Conservation (phyloP, 2,888 invertebrate genomes). For the Chydorus sphaericus region DNA sequence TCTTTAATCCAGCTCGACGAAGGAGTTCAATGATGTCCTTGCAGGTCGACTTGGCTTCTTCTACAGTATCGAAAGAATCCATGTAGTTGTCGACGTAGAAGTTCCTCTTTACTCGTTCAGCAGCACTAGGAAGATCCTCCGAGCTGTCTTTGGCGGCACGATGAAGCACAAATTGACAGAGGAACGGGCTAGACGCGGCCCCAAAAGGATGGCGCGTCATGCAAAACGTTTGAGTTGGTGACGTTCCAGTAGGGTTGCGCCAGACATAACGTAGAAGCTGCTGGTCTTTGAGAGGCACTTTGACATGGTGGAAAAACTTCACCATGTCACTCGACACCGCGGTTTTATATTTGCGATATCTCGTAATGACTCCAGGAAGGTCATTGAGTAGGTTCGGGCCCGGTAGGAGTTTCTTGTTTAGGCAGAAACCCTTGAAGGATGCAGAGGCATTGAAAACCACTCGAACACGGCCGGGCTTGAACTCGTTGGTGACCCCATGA, state of each 20-base stretch:
- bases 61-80: constrained; percentile 13
- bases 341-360: constrained; percentile 13
- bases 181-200: constrained; percentile 13
- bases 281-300: constrained; percentile 12
- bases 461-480: constrained; percentile 18
- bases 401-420: constrained; percentile 17
- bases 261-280: constrained; percentile 17
- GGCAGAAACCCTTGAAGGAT: constrained; percentile 9
- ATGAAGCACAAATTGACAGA: constrained; percentile 15
- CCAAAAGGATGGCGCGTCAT: constrained; percentile 17
- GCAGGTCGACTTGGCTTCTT: constrained; percentile 12
- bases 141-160: constrained; percentile 15
- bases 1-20: constrained; percentile 13
- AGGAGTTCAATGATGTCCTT: constrained; percentile 13
- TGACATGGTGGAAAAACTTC: constrained; percentile 17
- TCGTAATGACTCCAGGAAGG: constrained; percentile 11
- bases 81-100: constrained; percentile 19
- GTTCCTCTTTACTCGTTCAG: constrained; percentile 11
- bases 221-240: constrained; percentile 4
- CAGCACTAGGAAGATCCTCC: constrained; percentile 15
- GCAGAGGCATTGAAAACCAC: constrained; percentile 20
- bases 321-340: constrained; percentile 15
- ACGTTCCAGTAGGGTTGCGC: constrained; percentile 14
- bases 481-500: constrained; percentile 17
- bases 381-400: constrained; percentile 16